Conservation (phyloP, 1,140 invertebrate species). For the Mycetomoellerius zeteki region DNA sequence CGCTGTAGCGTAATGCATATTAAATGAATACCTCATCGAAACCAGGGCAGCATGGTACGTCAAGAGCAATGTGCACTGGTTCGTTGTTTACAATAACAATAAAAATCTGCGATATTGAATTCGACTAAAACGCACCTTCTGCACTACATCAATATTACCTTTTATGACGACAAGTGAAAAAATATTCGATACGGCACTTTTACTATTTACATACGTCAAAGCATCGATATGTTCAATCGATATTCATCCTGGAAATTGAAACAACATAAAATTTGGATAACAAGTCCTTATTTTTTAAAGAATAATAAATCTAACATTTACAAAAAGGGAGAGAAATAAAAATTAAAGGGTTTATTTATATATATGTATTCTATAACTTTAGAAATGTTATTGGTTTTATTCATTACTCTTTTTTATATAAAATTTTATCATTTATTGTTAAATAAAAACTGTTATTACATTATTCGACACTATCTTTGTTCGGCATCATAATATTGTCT, state of each 20-base stretch:
- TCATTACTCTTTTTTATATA: not conserved
- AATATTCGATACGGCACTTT: constrained; percentile 55
- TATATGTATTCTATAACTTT: not conserved
- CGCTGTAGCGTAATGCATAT: constrained; percentile 52
- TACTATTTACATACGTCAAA: constrained; percentile 38
- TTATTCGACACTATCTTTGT: not conserved
- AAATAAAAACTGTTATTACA: constrained; percentile 14
- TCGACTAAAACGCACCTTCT: constrained; percentile 45
- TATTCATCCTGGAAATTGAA: constrained; percentile 43
- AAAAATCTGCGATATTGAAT: constrained; percentile 55
- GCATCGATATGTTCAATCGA: constrained; percentile 52
- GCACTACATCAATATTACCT: constrained; percentile 47
- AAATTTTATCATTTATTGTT: not conserved
- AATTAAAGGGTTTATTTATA: not conserved
- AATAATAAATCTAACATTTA: constrained; percentile 31
- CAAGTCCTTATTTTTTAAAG: constrained; percentile 1
- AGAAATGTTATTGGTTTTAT: not conserved
- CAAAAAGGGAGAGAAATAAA: not conserved
- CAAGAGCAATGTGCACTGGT: constrained; percentile 25
- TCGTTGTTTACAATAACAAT: constrained; percentile 55
- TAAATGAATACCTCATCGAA: constrained; percentile 57
- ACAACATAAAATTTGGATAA: constrained; percentile 24
- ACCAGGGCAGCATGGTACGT: not conserved
- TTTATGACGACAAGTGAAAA: constrained; percentile 40
- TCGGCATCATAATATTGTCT: not conserved